phyloP scores from a whole-genome alignment of 2,888 invertebrate genomes.

The Machimus rusticus region DNA sequence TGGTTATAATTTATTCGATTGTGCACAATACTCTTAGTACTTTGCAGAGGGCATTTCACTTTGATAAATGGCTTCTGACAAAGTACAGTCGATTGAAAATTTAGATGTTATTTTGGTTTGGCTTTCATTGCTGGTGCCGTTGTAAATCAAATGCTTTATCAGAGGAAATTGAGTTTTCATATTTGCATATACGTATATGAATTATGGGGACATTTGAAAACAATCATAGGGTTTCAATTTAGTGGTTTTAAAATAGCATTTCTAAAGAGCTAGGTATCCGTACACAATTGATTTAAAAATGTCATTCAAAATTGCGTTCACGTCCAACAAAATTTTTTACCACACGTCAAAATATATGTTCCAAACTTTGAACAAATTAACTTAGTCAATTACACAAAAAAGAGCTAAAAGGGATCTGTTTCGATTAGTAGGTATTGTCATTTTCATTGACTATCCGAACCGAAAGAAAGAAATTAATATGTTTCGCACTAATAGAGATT shows the following conservation, averaged over 20 bases:
- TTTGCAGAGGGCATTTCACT: neutral
- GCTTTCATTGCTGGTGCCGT: neutral
- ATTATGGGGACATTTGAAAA: neutral
- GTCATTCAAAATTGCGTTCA: neutral
- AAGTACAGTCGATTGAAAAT: neutral
- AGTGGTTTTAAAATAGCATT: neutral
- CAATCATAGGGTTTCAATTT: neutral
- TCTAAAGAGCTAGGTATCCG: neutral
- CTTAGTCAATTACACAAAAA: neutral
- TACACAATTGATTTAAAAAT: neutral
- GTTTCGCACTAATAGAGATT: no score
- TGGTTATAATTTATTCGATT: neutral
- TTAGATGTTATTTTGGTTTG: neutral
- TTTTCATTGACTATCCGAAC: no score
- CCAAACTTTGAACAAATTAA: neutral
- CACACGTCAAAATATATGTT: neutral
- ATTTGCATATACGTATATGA: neutral
- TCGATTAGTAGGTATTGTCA: neutral
- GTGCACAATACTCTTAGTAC: neutral
- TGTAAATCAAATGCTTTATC: neutral
- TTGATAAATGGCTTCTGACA: neutral
- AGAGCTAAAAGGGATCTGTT: no score
- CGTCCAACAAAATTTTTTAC: neutral
- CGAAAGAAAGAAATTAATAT: no score
- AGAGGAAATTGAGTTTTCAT: neutral